A percentile compares a stretch with the other conserved stretches of the same genome.
Evolutionary conservation across 2,113 vertebrate genomes (phyloP).

Genomic region (Varanus komodoensis): DNA sequence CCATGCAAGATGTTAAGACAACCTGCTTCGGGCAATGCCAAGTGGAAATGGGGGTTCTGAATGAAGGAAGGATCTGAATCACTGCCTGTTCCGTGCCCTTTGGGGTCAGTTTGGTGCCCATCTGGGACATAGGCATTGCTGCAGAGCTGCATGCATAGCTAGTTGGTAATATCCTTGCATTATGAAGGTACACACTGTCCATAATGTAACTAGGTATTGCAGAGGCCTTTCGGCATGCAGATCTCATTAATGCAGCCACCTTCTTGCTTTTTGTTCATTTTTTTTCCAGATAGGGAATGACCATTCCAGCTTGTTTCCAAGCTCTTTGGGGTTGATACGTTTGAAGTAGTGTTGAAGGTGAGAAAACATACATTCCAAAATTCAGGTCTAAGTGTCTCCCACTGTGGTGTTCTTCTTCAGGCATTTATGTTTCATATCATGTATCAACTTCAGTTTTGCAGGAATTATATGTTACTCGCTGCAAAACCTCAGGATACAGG

Average conservation of each 20-base stretch:
- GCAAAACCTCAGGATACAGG: slow-evolving; percentile 25
- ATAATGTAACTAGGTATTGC: neutral
- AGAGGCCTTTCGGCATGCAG: neutral
- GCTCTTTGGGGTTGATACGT: neutral
- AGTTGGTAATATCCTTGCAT: neutral
- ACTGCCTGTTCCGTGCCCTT: neutral
- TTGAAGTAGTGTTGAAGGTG: neutral
- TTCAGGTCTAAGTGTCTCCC: neutral
- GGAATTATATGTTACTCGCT: slow-evolving; percentile 33
- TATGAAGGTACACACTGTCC: neutral
- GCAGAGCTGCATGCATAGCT: neutral
- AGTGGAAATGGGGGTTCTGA: neutral
- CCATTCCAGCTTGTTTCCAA: neutral
- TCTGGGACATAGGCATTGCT: neutral
- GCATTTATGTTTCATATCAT: slow-evolving; percentile 1
- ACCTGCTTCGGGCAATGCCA: neutral
- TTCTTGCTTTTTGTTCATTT: too few relatives aligned
- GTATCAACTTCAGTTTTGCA: neutral
- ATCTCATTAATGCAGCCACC: neutral
- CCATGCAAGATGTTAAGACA: neutral
- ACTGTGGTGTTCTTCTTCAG: neutral
- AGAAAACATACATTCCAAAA: neutral
- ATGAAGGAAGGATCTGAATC: neutral
- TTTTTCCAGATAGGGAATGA: neutral
- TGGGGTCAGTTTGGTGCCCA: neutral